These are phyloP conservation scores for Isaurus tuberculatus DNA, from an alignment of 92 coral and sea anemone genomes.

Conservation along the genomic window DNA sequence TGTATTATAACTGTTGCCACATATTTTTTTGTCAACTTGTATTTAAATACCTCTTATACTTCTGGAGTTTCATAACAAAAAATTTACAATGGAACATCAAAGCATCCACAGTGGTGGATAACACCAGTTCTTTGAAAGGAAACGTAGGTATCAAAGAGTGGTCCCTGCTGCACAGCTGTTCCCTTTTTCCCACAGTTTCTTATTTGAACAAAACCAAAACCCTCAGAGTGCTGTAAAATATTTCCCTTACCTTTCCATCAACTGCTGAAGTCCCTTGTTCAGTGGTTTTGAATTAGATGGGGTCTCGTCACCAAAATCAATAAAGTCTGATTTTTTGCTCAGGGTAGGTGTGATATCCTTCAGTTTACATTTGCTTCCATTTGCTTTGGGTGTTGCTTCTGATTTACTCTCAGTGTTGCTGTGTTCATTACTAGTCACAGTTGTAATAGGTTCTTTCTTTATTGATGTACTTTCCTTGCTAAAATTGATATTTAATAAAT, in stretches of 20 bases:
- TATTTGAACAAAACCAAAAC: too few relatives aligned
- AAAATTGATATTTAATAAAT: background rate
- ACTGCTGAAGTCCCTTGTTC: slow-evolving; percentile 73
- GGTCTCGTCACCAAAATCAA: slow-evolving; percentile 70
- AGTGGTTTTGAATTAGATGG: slow-evolving; percentile 64
- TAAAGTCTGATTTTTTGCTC: slow-evolving; percentile 75
- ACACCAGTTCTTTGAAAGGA: background rate
- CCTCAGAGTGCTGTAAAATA: background rate
- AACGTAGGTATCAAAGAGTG: too few relatives aligned
- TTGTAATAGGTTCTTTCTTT: background rate
- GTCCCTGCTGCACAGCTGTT: too few relatives aligned
- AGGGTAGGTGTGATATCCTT: slow-evolving; percentile 76
- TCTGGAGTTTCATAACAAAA: background rate
- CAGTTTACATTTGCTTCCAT: slow-evolving; percentile 9
- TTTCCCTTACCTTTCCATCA: slow-evolving; percentile 82
- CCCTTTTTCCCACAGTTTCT: too few relatives aligned
- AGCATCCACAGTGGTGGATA: background rate
- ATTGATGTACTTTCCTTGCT: background rate
- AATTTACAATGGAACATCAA: too few relatives aligned
- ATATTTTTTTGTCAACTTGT: too few relatives aligned
- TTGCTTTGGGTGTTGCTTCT: slow-evolving; percentile 29
- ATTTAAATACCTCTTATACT: too few relatives aligned
- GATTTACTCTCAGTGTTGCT: background rate
- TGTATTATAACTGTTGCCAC: too few relatives aligned
- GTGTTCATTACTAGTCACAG: background rate